Evolutionary conservation across 2,888 invertebrate genomes (phyloP), one percentile per base, ranked within the genome.

Genomic region (Lasioglossum figueresi): DNA sequence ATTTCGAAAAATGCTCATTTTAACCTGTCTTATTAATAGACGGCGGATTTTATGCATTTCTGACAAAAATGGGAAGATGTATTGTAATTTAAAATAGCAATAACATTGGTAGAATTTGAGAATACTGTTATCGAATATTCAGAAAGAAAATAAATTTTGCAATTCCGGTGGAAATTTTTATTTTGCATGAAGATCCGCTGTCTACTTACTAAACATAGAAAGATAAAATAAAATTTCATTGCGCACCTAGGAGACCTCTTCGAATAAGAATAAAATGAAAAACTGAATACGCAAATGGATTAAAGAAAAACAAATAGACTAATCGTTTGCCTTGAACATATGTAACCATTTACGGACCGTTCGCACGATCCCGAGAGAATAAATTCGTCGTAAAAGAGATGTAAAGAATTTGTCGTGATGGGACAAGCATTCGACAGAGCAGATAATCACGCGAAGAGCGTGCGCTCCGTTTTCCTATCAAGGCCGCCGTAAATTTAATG

Each of bases 401-500:
- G 76, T 48, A 79, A 79, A 82, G 90, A 93, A 93, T 92, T 92
- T 93, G 91, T 92, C 91, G 89, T 27, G 79, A 80, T 87, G 86
- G 90, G 88, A 92, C 90, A 89, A 91, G 91, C 88, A 89, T 85
- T 83, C 77, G 81, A 88, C 84, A 66, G 79, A 59, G 88, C 91
- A 90, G 92, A 93, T 93, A 93, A 93, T 92, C 92, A 91, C 75
- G 66, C 34, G 74, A 52, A 52, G 45, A 89, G 80, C 88, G 89
- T 81, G 90, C 92, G 91, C 88, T 92, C 93, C 90, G 92, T 90
- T 93, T 92, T 91, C 91, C 93, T 94, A 93, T 94, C 93, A 92
- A 92, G 91, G 89, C 85, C 89, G 93, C 92, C 92, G 92, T 93
- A 93, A 93, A 94, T 93, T 93, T 93, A 94, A 94, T 93, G 93